A percentile compares a stretch with the other conserved stretches of the same genome.
Evolutionary conservation across 2,113 vertebrate genomes (phyloP).

Genomic region (Oriolus oriolus): DNA sequence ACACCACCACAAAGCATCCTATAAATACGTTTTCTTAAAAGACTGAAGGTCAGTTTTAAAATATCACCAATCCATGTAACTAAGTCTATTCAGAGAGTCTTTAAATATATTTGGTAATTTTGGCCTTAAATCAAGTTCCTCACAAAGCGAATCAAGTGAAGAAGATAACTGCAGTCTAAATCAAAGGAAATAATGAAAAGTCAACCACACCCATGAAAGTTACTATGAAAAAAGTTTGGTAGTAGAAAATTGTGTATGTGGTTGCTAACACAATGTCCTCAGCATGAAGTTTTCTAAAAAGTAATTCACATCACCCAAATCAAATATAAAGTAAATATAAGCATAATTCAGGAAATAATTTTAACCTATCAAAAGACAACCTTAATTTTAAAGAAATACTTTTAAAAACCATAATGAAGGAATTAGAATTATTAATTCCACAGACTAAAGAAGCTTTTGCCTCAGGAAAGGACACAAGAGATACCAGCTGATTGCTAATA

Average conservation of each 20-base stretch:
- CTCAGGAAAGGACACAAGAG: not conserved
- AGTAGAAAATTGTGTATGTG: not conserved
- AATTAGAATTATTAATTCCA: not conserved
- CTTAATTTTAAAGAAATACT: not conserved
- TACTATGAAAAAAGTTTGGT: not conserved
- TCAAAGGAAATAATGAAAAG: not conserved
- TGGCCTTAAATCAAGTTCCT: not conserved
- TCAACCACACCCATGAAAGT: not conserved
- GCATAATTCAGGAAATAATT: not conserved
- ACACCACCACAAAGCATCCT: not conserved
- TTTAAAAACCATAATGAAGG: not conserved
- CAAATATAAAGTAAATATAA: not conserved
- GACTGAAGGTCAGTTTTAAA: not conserved
- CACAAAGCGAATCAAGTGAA: not conserved
- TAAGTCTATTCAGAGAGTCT: not conserved
- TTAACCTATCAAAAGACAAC: not conserved
- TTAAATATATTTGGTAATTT: not conserved
- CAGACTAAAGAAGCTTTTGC: not conserved
- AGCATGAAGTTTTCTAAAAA: not conserved
- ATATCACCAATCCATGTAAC: not conserved
- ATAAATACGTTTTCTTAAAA: not conserved
- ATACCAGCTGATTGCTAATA: not conserved
- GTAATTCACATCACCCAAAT: not conserved
- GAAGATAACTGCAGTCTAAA: not conserved
- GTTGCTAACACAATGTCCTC: not conserved